Evolutionary conservation across 2,888 invertebrate genomes (phyloP), one percentile per base, ranked within the genome.

Genomic region (Poecilus cupreus): DNA sequence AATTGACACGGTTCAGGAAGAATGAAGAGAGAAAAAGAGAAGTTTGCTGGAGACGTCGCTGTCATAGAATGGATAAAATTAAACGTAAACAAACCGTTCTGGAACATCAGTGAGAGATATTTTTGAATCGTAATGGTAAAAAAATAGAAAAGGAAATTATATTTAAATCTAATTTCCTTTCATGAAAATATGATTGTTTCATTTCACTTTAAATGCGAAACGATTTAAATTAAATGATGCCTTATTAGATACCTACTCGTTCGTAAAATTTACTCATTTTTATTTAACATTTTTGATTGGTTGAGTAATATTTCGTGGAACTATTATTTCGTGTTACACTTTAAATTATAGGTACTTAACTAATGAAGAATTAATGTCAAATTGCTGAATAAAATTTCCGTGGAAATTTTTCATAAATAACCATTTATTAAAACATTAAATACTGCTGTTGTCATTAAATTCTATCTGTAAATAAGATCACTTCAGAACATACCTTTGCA

Each of bases 11-110:
- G 8, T 20, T 43, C 43, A 13, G 8, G 26, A 70, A 70, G 70
- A 70, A 70, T 70, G 20, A 16, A 54, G 26, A 26, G 75, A 24
- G n/a, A 54, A 49, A 51, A 74, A 74, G 22, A 22, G 49, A 46
- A 13, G 16, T 11, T 37, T 13, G 43, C 13, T 20, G 20, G 26
- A 68, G 10, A 68, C 68, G 11, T 24, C 2, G 6, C 22, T 8
- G 13, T 16, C 26, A 11, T 13, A 6, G 16, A 68, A 18, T 32
- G 32, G 32, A 32, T 68, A 26, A 68, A 68, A 68, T 68, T 26
- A 68, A 68, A 32, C 37, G 68, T 68, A 68, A 68, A 68, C 68
- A 68, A 68, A 13, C 22, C 16, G 6, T 13, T 18, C 13, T 16
- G 1, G 4, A 2, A 20, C 20, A n/a, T 20, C 5, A n/a, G 46